Evolutionary conservation across 1,140 invertebrate genomes (phyloP).

Genomic region (Vollenhovia emeryi): DNA sequence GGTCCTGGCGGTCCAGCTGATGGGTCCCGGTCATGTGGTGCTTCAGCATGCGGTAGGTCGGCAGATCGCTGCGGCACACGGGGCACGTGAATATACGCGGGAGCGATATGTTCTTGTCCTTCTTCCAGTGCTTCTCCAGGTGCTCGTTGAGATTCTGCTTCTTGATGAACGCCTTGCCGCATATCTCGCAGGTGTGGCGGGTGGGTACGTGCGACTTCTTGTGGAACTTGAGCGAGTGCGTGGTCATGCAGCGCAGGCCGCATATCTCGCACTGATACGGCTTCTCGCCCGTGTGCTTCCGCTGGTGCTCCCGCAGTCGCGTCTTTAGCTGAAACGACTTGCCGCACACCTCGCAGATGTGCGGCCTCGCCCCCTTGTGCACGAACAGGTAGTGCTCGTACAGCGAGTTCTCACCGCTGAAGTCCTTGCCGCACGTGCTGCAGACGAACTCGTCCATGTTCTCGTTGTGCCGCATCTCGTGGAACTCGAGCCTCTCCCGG

Average conservation of each 20-base stretch:
- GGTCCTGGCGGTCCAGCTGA: constrained; percentile 66
- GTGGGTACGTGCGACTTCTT: constrained; percentile 68
- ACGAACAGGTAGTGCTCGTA: constrained; percentile 75
- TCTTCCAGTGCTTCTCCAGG: constrained; percentile 74
- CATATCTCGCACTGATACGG: constrained; percentile 72
- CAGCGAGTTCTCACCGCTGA: constrained; percentile 72
- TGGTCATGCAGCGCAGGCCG: constrained; percentile 68
- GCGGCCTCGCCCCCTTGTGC: constrained; percentile 72
- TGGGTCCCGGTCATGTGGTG: constrained; percentile 70
- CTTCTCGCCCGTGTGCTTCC: constrained; percentile 72
- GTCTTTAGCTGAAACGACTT: constrained; percentile 74
- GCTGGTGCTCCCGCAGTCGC: constrained; percentile 69
- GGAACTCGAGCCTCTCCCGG: constrained; percentile 73
- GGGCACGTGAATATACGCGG: constrained; percentile 66
- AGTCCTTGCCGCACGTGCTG: constrained; percentile 73
- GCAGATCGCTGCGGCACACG: constrained; percentile 62
- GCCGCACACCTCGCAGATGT: constrained; percentile 73
- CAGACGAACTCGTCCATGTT: constrained; percentile 74
- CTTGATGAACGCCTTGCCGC: constrained; percentile 71
- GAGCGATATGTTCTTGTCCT: constrained; percentile 66
- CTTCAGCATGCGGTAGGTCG: constrained; percentile 71
- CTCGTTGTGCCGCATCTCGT: constrained; percentile 73
- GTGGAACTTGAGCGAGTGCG: constrained; percentile 68
- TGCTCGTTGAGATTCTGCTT: constrained; percentile 75
- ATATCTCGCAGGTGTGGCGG: constrained; percentile 67